Evolutionary conservation across 2,797 vertebrate genomes (phyloP), one percentile per base, ranked within the genome.

Genomic region (Tenualosa thibaudeaui): DNA sequence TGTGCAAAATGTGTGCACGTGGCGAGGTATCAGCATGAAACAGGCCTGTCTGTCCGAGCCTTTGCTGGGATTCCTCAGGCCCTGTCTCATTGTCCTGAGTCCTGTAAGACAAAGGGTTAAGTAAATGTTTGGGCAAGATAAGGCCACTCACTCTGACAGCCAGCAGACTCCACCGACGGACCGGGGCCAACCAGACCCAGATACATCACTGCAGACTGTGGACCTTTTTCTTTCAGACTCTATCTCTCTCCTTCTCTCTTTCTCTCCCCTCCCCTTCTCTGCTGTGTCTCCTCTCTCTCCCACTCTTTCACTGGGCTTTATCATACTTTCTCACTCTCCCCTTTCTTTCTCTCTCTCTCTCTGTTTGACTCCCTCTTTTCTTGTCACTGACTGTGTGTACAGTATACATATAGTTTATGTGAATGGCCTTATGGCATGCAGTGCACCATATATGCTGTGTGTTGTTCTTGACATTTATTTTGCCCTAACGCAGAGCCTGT

Each of bases 21-120:
- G 31, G 68, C 81, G 60, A 26, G 81, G 81, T 86, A 84, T 92
- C 89, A 84, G 86, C 88, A 86, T 83, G 83, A 65, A 86, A 84
- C 86, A 85, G 85, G 81, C 83, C 60, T 65, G 86, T 84, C 78
- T 86, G 85, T 86, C 87, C 85, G 81, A 40, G 84, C 81, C 83
- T 86, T 81, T 86, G 71, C 88, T 94, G 90, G 89, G 92, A 92
- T 95, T 94, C 93, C 84, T 90, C 31, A 86, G 92, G 90, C 84
- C 83, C 85, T 86, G 86, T 84, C 92, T 95, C 91, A 95, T 96
- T 96, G 95, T 96, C 96, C 92, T 90, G 89, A 81, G 88, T 89
- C 89, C 95, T 93, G 93, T 93, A 95, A 96, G 96, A 97, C 94
- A 95, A 96, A 96, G 96, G 96, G 96, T 96, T 95, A 97, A 97